Evolutionary conservation across 1,140 invertebrate species (phyloP).

Genomic region (Drosophila aff.): DNA sequence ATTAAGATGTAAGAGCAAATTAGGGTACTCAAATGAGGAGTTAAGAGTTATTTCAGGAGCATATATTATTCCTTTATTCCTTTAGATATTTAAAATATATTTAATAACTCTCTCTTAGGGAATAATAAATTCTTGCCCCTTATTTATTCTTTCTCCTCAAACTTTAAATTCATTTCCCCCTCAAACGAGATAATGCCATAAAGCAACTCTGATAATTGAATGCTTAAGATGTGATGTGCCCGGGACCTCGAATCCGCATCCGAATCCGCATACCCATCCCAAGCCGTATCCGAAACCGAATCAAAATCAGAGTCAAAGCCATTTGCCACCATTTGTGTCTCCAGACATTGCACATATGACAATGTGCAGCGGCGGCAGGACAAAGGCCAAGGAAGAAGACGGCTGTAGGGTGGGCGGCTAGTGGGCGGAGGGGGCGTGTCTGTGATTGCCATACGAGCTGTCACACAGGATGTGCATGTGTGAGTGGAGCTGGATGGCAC

Average conservation of each 20-base stretch:
- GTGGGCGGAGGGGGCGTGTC: constrained; percentile 31
- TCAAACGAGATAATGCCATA: constrained; percentile 12
- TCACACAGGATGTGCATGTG: constrained; percentile 43
- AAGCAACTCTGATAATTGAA: constrained; percentile 37
- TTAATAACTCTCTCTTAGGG: not conserved
- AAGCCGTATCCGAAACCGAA: constrained; percentile 27
- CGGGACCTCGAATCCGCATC: constrained; percentile 6
- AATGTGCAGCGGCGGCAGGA: constrained; percentile 46
- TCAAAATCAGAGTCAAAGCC: constrained; percentile 47
- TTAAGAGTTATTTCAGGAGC: not conserved
- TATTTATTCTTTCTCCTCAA: not conserved
- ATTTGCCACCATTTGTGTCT: constrained; percentile 52
- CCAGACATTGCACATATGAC: constrained; percentile 52
- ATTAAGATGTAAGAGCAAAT: not conserved
- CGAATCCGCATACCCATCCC: constrained; percentile 4
- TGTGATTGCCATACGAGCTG: constrained; percentile 58
- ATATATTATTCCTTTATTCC: not conserved
- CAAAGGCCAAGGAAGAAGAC: constrained; percentile 33
- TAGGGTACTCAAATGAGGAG: not conserved
- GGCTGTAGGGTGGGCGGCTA: not conserved
- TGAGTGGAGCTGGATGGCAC: constrained; percentile 20
- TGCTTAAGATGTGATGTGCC: constrained; percentile 50
- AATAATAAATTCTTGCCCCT: not conserved
- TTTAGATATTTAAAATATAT: not conserved
- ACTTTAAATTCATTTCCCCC: not conserved